Evolutionary conservation across 2,888 invertebrate genomes (phyloP).

Genomic region (Nephrotoma guestfalica): DNA sequence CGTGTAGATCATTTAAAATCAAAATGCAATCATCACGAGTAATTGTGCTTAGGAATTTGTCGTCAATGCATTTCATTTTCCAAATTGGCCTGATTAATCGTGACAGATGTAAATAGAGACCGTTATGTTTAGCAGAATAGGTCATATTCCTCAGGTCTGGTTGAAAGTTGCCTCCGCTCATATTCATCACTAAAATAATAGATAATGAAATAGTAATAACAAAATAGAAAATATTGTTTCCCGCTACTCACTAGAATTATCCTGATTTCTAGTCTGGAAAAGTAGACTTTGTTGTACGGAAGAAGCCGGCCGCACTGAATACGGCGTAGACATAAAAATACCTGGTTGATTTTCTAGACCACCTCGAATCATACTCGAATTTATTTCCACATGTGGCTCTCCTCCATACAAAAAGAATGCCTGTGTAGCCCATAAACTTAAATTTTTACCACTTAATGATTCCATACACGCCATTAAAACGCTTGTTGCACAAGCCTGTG

Average conservation of each 20-base stretch:
- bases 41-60: constrained; percentile 51
- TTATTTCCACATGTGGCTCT: constrained; percentile 38
- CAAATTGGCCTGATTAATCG: constrained; percentile 81
- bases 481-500: constrained; percentile 83
- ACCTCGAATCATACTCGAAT: constrained; percentile 3
- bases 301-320: constrained; percentile 13
- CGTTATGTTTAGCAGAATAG: constrained; percentile 79
- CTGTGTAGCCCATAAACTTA: constrained; percentile 77
- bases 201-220: background rate
- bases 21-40: constrained; percentile 54
- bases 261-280: constrained; percentile 29
- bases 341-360: constrained; percentile 13
- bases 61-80: constrained; percentile 61
- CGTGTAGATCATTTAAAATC: constrained; percentile 59
- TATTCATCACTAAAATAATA: background rate
- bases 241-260: constrained; percentile 31
- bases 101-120: constrained; percentile 79
- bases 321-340: constrained; percentile 31
- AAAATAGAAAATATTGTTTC: background rate
- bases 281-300: constrained; percentile 24
- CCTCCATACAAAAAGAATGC: constrained; percentile 89
- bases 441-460: constrained; percentile 39
- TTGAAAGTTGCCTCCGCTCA: background rate
- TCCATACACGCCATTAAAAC: constrained; percentile 70
- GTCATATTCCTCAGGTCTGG: background rate